Conservation (phyloP, 2,797 vertebrate species). For the Lutjanus campechanus region DNA sequence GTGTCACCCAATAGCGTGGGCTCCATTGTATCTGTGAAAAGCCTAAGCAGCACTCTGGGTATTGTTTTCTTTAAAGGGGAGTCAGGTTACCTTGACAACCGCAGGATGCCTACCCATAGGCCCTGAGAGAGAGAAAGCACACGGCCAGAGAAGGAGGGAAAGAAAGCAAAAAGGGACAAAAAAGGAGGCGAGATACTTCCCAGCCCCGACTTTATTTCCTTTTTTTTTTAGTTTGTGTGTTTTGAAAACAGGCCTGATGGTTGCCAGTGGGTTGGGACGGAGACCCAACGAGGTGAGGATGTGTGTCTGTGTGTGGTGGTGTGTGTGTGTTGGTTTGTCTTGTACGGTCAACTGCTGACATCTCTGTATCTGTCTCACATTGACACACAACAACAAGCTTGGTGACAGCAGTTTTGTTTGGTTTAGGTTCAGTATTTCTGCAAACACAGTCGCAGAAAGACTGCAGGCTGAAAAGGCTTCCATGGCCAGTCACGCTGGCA, state of each 20-base stretch:
- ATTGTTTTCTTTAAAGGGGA: slow-evolving; percentile 84
- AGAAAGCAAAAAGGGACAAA: slow-evolving; percentile 67
- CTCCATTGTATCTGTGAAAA: slow-evolving; percentile 80
- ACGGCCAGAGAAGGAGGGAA: slow-evolving; percentile 70
- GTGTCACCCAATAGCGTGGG: slow-evolving; percentile 81
- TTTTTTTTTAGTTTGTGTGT: slow-evolving; percentile 55
- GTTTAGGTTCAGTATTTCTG: slow-evolving; percentile 26
- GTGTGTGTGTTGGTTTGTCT: slow-evolving; percentile 30
- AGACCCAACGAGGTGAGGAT: slow-evolving; percentile 74
- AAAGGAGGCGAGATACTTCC: slow-evolving; percentile 59
- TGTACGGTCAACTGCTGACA: slow-evolving; percentile 15
- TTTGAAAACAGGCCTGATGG: slow-evolving; percentile 64
- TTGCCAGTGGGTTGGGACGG: slow-evolving; percentile 53
- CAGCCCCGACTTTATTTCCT: slow-evolving; percentile 55
- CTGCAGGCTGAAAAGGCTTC: slow-evolving; percentile 10
- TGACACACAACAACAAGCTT: slow-evolving; percentile 29
- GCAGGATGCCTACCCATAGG: slow-evolving; percentile 79
- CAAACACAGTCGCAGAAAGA: slow-evolving; percentile 35
- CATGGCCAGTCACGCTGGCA: slow-evolving; percentile 8
- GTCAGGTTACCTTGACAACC: slow-evolving; percentile 83
- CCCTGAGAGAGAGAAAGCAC: slow-evolving; percentile 72
- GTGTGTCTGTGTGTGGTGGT: slow-evolving; percentile 34
- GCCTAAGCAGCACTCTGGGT: slow-evolving; percentile 69
- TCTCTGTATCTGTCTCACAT: slow-evolving; percentile 44
- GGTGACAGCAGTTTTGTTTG: slow-evolving; percentile 14